These are phyloP conservation scores for Ditula angustiorana DNA, from an alignment of 2,888 invertebrate species.

Conservation along the genomic window DNA sequence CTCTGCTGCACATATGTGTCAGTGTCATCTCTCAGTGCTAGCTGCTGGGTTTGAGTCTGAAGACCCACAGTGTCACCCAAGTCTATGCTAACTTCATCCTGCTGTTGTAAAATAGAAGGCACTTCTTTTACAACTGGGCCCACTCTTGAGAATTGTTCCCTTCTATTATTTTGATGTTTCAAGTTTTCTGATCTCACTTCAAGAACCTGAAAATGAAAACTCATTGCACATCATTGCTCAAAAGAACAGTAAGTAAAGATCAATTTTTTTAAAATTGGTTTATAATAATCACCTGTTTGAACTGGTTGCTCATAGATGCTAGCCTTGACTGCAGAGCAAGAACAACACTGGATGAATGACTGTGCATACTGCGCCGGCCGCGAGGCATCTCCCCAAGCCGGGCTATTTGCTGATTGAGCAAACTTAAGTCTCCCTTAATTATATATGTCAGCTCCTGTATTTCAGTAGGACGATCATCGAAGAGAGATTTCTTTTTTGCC, in stretches of 20 bases:
- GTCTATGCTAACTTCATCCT: conserved; percentile 94
- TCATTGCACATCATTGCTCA: neutral
- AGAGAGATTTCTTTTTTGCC: conserved; percentile 98
- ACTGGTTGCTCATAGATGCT: conserved; percentile 98
- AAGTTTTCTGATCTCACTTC: conserved; percentile 99
- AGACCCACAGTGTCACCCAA: conserved; percentile 87
- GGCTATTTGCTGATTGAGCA: conserved; percentile 98
- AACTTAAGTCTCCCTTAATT: conserved; percentile 97
- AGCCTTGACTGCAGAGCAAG: conserved; percentile 96
- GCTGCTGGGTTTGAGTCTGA: conserved; percentile 86
- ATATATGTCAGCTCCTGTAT: conserved; percentile 99
- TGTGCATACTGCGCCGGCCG: conserved; percentile 93
- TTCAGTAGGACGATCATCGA: conserved; percentile 98
- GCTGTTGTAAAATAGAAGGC: conserved; percentile 84
- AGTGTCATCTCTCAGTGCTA: conserved; percentile 93
- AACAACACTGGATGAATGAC: conserved; percentile 97
- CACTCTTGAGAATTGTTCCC: conserved; percentile 92
- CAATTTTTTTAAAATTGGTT: neutral
- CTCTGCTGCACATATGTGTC: conserved; percentile 96
- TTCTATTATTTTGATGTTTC: conserved; percentile 96
- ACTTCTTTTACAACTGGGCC: conserved; percentile 78
- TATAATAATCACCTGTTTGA: conserved; percentile 89
- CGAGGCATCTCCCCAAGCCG: conserved; percentile 93
- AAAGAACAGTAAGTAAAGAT: neutral
- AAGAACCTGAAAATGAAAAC: conserved; percentile 86